Evolutionary conservation across 2,113 vertebrate species (phyloP).

Genomic region (Oncorhynchus tshawytscha): DNA sequence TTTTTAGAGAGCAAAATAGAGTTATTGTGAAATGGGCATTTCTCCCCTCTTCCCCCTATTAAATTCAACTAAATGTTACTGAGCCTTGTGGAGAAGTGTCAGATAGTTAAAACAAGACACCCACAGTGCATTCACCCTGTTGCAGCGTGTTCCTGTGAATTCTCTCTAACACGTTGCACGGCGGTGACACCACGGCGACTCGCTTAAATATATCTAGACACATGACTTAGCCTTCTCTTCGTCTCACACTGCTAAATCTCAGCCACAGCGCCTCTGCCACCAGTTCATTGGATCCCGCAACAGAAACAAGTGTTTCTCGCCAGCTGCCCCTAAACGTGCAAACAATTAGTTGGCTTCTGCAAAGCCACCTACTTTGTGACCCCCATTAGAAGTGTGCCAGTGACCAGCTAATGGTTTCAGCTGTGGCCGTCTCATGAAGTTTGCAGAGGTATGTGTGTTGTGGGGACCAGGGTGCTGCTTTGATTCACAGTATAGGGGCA

Average conservation of each 20-base stretch:
- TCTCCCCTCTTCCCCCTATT: not conserved
- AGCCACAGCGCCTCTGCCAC: not conserved
- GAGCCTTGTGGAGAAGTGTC: slow-evolving; percentile 4
- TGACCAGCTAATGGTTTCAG: slow-evolving; percentile 66
- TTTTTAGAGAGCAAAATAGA: not conserved
- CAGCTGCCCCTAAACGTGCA: slow-evolving; percentile 44
- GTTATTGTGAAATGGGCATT: not conserved
- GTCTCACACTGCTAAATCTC: not conserved
- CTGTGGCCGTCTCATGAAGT: slow-evolving; percentile 48
- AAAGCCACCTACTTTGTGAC: slow-evolving; percentile 47
- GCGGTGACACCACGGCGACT: not conserved
- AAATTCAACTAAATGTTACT: not conserved
- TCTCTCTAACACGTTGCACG: slow-evolving; percentile 4
- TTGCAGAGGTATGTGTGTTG: slow-evolving; percentile 24
- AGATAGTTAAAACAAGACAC: slow-evolving; percentile 32
- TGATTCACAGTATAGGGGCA: slow-evolving; percentile 17
- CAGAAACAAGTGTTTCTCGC: slow-evolving; percentile 41
- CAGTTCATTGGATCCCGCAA: slow-evolving; percentile 15
- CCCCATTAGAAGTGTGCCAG: slow-evolving; percentile 63
- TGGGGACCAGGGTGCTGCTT: slow-evolving; percentile 2
- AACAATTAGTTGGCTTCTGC: slow-evolving; percentile 40
- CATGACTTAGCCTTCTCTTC: not conserved
- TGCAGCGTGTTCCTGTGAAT: slow-evolving; percentile 32
- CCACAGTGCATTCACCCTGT: slow-evolving; percentile 7
- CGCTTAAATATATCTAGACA: slow-evolving; percentile 34